These are phyloP conservation scores for Coremacera marginata DNA, from an alignment of 2,888 invertebrate species.

Conservation along the genomic window DNA sequence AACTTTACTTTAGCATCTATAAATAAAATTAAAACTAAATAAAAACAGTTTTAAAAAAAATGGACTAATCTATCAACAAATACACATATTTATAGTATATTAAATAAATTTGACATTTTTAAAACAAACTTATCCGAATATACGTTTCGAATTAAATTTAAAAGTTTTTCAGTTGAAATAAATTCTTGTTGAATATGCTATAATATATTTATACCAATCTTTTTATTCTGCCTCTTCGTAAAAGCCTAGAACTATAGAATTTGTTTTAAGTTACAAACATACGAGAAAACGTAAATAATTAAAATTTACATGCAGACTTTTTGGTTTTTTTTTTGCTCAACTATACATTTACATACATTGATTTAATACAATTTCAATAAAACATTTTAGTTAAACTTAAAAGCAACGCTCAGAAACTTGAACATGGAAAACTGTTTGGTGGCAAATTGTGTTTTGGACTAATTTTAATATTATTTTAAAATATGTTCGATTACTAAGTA, in stretches of 20 bases:
- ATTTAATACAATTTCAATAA: background rate
- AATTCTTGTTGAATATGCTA: background rate
- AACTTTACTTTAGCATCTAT: too few relatives aligned
- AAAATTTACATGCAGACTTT: background rate
- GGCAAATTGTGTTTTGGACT: conserved; percentile 5
- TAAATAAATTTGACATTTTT: background rate
- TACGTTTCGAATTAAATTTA: background rate
- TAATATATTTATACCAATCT: background rate
- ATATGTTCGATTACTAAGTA: background rate
- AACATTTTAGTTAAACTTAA: background rate
- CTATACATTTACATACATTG: background rate
- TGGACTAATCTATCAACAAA: conserved; percentile 50
- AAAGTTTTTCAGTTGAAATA: background rate
- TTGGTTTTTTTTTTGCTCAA: background rate
- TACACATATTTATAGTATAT: background rate
- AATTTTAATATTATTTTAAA: conserved; percentile 2
- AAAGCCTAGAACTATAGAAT: background rate
- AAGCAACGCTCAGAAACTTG: background rate
- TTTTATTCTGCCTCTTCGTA: background rate
- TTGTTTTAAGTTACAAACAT: too few relatives aligned
- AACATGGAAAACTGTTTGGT: background rate
- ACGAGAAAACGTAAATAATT: too few relatives aligned
- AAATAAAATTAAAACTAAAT: too few relatives aligned
- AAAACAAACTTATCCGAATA: background rate
- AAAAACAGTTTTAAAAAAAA: conserved; percentile 54